Conservation (phyloP, 1,140 invertebrate species). For the Ditylenchus dipsaci region DNA sequence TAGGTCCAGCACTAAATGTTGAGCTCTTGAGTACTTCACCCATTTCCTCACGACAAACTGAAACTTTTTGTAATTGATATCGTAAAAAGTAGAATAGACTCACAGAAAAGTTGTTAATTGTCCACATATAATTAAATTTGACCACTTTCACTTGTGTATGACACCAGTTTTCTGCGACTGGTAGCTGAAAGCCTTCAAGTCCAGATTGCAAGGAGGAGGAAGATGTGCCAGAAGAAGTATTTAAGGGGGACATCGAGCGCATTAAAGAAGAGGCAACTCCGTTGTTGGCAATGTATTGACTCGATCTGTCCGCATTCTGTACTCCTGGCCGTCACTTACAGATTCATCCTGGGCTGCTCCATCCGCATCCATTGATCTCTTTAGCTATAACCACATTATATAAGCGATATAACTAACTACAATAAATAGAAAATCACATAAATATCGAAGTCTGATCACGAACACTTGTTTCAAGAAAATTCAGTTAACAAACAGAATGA, state of each 20-base stretch:
- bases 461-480: no score
- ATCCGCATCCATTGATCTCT: conserved; percentile 4
- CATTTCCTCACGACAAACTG: conserved; percentile 70
- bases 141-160: conserved; percentile 83
- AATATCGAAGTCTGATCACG: no score
- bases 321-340: conserved; percentile 29
- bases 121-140: conserved; percentile 99
- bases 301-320: conserved; percentile 1
- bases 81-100: conserved; percentile 56
- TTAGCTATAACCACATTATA: no score
- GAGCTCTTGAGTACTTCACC: conserved; percentile 85
- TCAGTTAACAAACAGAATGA: no score
- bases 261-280: conserved; percentile 17
- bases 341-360: conserved; percentile 30
- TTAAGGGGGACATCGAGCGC: conserved; percentile 29
- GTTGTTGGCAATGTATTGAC: neutral
- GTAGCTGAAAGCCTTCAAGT: conserved; percentile 5
- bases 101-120: conserved; percentile 20
- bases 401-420: no score
- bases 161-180: conserved; percentile 80
- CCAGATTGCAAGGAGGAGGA: conserved; percentile 3
- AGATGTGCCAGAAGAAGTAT: conserved; percentile 5
- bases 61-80: conserved; percentile 94
- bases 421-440: no score
- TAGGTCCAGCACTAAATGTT: conserved; percentile 95